phyloP scores from a whole-genome alignment of 2,888 invertebrate species.

The Drosophila picticornis region DNA sequence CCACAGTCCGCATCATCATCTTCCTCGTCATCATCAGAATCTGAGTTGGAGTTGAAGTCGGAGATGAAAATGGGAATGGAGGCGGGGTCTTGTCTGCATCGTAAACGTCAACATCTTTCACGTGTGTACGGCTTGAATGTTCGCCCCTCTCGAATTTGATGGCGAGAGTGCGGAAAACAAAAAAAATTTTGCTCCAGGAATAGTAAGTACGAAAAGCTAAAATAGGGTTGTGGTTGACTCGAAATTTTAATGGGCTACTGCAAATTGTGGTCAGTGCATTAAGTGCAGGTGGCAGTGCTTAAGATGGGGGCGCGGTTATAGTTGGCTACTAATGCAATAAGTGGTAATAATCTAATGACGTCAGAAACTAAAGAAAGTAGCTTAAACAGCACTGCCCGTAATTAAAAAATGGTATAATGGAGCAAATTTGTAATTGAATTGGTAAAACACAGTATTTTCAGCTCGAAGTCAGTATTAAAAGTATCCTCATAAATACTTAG shows the following conservation, averaged over 20 bases:
- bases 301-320: conserved; percentile 12
- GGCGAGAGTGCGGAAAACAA: conserved; percentile 28
- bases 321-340: conserved; percentile 23
- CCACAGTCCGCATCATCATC: conserved; percentile 56
- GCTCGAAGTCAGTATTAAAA: not conserved
- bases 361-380: conserved; percentile 6
- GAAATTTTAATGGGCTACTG: conserved; percentile 68
- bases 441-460: not conserved
- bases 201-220: conserved; percentile 29
- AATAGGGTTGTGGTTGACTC: conserved; percentile 43
- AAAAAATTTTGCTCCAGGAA: conserved; percentile 37
- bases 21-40: conserved; percentile 52
- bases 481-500: not conserved
- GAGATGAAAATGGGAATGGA: conserved; percentile 9
- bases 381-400: not conserved
- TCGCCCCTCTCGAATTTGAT: conserved; percentile 24
- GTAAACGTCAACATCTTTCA: conserved; percentile 77
- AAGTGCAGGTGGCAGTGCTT: conserved; percentile 43
- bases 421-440: not conserved
- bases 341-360: conserved; percentile 19
- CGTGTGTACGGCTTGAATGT: conserved; percentile 24
- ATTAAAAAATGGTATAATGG: not conserved
- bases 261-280: conserved; percentile 51
- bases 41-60: conserved; percentile 23
- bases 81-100: conserved; percentile 52